Base-by-base conservation (phyloP, 2,888 invertebrate species). In the Diarsia mendica region DNA sequence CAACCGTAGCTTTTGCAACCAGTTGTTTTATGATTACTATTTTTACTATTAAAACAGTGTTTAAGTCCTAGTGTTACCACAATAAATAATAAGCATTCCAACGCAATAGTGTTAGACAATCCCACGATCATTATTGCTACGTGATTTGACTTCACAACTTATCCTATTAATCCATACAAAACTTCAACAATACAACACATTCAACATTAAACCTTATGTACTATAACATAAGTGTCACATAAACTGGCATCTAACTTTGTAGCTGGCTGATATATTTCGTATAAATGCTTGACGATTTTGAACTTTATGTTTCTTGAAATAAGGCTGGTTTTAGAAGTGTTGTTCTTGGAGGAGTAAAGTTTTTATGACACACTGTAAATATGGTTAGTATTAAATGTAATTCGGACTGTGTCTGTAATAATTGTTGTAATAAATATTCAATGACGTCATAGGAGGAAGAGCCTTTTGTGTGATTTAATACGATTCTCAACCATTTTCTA, bases 61-160 rank as follows among this genome's bases (percentile, higher is more conserved):
- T 82, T 51, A 79, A 28, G 53, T 66, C 15, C 23, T 46, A 81
- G 72, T 83, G 70, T 83, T 85, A 13, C 61, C 28, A 82, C 53
- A 63, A 71, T 75, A 86, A 79, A 72, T 75, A 82, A 84, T 84
- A 86, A 82, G 70, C 75, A 80, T 74, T 79, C 77, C 68, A 82
- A 70, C 68, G 71, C 61, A 66, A 82, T 85, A 80, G 75, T 85
- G 80, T 77, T 75, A 85, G 79, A 86, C 85, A 85, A 85, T 85
- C 83, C 80, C 83, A 82, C 80, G 83, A 85, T 85, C 80, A 83
- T 85, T 87, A 85, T 85, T 76, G 77, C 83, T 85, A 87, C 83
- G 87, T 87, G 87, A 85, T 85, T 85, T 85, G 80, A 85, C 83
- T 85, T 80, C 87, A 69, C 72, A 85, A 87, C 80, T 80, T 85